A percentile compares a stretch with the other conserved stretches of the same genome.
Conservation (phyloP, 1,140 invertebrate genomes). For the Cyrtorhinus lividipennis region DNA sequence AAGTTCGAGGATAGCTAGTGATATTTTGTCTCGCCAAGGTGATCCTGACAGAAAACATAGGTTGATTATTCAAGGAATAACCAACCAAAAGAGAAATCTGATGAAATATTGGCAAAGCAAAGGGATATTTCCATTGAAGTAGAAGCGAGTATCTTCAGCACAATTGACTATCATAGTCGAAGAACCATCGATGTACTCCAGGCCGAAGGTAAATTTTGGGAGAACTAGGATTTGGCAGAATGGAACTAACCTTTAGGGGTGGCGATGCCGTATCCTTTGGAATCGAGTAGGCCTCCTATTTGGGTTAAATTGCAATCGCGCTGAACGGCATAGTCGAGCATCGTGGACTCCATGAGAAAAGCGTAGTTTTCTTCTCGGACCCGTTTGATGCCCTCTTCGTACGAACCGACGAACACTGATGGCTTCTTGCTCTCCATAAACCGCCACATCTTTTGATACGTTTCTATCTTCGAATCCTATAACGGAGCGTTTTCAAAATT, state of each 20-base stretch:
- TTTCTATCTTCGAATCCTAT: conserved; percentile 66
- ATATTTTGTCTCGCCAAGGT: conserved; percentile 58
- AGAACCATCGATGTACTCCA: too few relatives aligned
- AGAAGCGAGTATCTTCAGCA: too few relatives aligned
- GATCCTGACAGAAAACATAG: too few relatives aligned
- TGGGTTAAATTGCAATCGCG: conserved; percentile 86
- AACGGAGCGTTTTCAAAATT: background rate
- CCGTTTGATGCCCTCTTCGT: conserved; percentile 63
- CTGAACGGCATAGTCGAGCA: conserved; percentile 78
- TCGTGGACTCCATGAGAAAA: conserved; percentile 88
- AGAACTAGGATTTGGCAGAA: too few relatives aligned
- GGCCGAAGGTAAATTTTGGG: too few relatives aligned
- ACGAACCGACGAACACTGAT: conserved; percentile 54
- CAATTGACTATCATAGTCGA: too few relatives aligned
- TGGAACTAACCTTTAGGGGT: conserved; percentile 32
- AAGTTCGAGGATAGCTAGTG: conserved; percentile 55
- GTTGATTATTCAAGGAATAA: too few relatives aligned
- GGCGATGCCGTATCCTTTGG: conserved; percentile 60
- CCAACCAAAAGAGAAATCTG: too few relatives aligned
- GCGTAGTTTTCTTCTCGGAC: conserved; percentile 67
- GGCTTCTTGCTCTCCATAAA: conserved; percentile 65
- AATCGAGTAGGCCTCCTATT: conserved; percentile 76
- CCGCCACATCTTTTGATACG: conserved; percentile 77
- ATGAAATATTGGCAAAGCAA: too few relatives aligned
- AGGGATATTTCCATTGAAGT: background rate